Evolutionary conservation across 2,888 invertebrate genomes (phyloP).

Genomic region (Amphipoea oculea): DNA sequence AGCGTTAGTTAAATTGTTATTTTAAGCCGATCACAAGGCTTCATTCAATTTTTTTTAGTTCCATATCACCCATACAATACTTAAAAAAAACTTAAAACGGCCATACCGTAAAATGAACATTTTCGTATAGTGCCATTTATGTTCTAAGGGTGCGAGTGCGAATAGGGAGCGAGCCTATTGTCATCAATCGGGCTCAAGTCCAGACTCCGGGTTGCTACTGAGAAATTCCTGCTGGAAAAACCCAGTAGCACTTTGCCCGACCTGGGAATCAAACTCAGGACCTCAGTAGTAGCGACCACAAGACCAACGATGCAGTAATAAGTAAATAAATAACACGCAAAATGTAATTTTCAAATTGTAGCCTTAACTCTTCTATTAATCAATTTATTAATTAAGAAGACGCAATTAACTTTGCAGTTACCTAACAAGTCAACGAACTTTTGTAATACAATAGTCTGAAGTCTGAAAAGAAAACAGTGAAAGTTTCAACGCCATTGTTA

Average conservation of each 20-base stretch:
- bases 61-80: no score
- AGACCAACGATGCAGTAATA: not conserved
- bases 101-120: no score
- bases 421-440: constrained; percentile 63
- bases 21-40: no score
- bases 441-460: constrained; percentile 50
- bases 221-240: not conserved
- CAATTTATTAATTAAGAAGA: constrained; percentile 5
- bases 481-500: constrained; percentile 65
- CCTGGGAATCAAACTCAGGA: not conserved
- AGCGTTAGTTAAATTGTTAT: no score
- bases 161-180: not conserved
- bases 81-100: no score
- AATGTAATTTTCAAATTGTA: not conserved
- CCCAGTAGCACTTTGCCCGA: not conserved
- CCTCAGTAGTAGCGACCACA: not conserved
- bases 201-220: not conserved
- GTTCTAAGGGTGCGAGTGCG: no score
- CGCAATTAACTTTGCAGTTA: constrained; percentile 26
- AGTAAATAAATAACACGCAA: not conserved
- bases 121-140: no score
- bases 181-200: not conserved
- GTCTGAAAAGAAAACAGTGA: constrained; percentile 58
- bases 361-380: not conserved
- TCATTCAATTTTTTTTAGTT: no score